A percentile compares a stretch with the other conserved stretches of the same genome.
These are phyloP conservation scores for Muscicapa striata DNA, from an alignment of 2,797 vertebrate species.

Conservation along the genomic window DNA sequence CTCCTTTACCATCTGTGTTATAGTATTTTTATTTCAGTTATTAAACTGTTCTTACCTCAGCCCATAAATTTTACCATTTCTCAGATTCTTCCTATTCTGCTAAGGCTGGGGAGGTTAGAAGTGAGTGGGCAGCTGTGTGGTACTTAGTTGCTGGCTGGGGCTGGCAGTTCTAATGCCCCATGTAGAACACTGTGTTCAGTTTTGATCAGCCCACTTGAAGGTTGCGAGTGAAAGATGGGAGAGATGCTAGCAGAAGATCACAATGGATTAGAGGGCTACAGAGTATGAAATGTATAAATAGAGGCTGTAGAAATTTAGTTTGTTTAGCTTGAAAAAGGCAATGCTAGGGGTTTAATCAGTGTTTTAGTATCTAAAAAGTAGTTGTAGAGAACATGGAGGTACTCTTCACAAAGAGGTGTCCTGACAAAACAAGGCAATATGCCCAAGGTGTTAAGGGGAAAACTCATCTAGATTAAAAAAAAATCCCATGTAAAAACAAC, in stretches of 20 bases:
- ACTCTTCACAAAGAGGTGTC: neutral
- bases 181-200: neutral
- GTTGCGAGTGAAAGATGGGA: neutral
- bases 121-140: neutral
- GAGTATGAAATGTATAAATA: neutral
- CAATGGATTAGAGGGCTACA: neutral
- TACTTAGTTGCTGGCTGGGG: neutral
- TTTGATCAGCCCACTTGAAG: neutral
- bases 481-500: neutral
- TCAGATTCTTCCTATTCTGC: neutral
- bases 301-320: neutral
- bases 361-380: neutral
- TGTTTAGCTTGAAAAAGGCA: neutral
- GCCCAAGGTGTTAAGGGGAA: neutral
- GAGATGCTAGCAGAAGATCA: neutral
- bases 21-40: neutral
- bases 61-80: neutral
- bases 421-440: neutral
- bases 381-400: neutral
- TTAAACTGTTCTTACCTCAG: neutral
- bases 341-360: neutral
- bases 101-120: neutral
- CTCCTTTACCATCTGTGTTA: neutral
- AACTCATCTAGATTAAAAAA: neutral
- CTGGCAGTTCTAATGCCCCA: neutral